Evolutionary conservation across 2,113 vertebrate genomes (phyloP), one percentile per base, ranked within the genome.

Genomic region (Tretioscincus oriximinensis): DNA sequence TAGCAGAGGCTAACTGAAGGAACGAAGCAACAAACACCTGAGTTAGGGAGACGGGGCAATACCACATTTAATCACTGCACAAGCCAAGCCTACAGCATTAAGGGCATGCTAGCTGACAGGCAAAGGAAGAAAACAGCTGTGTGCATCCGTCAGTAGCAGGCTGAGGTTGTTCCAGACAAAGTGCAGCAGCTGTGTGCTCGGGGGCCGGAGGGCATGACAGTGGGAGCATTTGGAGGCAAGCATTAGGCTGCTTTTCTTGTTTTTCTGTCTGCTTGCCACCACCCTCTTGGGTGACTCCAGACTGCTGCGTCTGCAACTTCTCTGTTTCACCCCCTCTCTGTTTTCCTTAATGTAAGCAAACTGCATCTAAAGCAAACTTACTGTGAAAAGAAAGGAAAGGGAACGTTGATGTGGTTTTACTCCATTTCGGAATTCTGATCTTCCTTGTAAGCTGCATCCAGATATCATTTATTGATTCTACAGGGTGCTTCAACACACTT

Each of bases 71-170:
- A 45, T 81, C 83, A 86, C 82, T 0, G 1, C 80, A 90, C 73
- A 93, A 83, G 26, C 10, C 73, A 80, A 51, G n/a, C 61, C 72
- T 70, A 82, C 61, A 26, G 49, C 45, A 82, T 83, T 77, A 79
- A 35, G 66, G 81, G 63, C n/a, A 47, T 69, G 5, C 68, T 49
- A 64, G 76, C 86, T 79, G 79, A 84, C 77, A 85, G 80, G 80
- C 73, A 85, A 78, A 67, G 72, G 35, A 54, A 24, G 1, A 9
- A 47, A 76, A 69, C 76, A 79, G 49, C 61, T 2, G 20, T 60
- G 54, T 66, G 77, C 76, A 70, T 76, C 77, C 16, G 18, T 12
- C 5, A 35, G 26, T 61, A 29, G 18, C 0, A 2, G 7, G n/a
- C 63, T 1, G 2, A 65, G 73, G 54, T 58, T 58, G 14, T 14